Evolutionary conservation across 1,140 invertebrate genomes (phyloP).

Genomic region (Harpegnathos saltator): DNA sequence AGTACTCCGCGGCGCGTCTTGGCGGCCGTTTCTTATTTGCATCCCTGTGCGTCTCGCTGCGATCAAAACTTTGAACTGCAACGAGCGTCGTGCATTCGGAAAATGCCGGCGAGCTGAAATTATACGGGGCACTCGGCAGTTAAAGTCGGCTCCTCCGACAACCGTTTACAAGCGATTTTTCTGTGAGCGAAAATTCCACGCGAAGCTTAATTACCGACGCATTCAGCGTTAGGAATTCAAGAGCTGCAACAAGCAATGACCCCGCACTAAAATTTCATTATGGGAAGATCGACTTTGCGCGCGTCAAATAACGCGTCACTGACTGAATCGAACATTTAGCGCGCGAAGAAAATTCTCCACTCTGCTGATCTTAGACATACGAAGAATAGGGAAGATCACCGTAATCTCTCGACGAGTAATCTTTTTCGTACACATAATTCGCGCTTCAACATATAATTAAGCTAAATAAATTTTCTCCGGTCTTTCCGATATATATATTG

Average conservation of each 20-base stretch:
- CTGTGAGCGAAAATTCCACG: not conserved
- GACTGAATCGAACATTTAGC: too few relatives aligned
- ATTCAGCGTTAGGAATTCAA: too few relatives aligned
- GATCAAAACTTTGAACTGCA: constrained; percentile 3
- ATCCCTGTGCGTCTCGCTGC: not conserved
- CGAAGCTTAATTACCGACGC: not conserved
- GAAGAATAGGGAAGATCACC: too few relatives aligned
- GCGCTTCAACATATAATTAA: too few relatives aligned
- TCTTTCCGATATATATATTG: too few relatives aligned
- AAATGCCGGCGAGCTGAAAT: not conserved
- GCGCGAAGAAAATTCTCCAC: too few relatives aligned
- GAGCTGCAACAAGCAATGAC: not conserved
- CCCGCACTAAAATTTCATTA: not conserved
- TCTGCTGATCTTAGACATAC: too few relatives aligned
- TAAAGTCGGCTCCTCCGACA: not conserved
- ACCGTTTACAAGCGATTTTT: not conserved
- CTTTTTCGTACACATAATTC: too few relatives aligned
- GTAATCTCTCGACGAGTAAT: too few relatives aligned
- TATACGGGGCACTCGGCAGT: not conserved
- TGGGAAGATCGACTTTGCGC: too few relatives aligned
- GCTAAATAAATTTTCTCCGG: too few relatives aligned
- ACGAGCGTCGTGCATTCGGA: not conserved
- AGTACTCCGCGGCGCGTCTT: constrained; percentile 19
- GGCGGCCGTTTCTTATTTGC: constrained; percentile 16
- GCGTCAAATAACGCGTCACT: too few relatives aligned